These are phyloP conservation scores for Corythornis madagascariensis DNA, from an alignment of 2,113 vertebrate genomes.

Conservation along the genomic window DNA sequence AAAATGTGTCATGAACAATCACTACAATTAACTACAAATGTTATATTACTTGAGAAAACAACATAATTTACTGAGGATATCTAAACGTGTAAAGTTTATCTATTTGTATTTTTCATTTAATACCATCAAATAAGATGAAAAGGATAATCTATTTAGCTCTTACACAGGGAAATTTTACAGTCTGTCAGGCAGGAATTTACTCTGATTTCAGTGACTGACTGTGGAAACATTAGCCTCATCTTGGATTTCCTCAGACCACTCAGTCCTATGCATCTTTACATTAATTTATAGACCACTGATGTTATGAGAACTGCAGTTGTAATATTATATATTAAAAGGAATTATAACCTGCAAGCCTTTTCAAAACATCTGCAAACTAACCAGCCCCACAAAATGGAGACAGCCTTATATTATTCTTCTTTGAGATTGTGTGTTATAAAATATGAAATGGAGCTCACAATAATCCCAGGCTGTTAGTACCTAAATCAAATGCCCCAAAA, in stretches of 20 bases:
- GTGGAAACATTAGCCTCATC: background rate
- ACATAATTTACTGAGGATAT: background rate
- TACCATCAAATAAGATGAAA: background rate
- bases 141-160: background rate
- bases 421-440: background rate
- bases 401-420: background rate
- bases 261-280: background rate
- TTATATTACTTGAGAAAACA: background rate
- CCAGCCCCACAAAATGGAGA: background rate
- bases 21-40: background rate
- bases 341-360: conserved; percentile 9
- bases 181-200: background rate
- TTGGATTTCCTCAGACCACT: background rate
- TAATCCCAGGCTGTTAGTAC: background rate
- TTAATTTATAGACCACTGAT: conserved; percentile 9
- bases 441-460: background rate
- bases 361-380: background rate
- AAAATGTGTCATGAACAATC: background rate
- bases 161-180: background rate
- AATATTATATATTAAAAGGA: background rate
- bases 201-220: background rate
- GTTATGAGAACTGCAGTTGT: background rate
- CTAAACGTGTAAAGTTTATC: background rate
- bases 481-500: background rate
- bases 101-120: background rate